phyloP scores from a whole-genome alignment of 2,113 vertebrate species.

The Myanophis thanlyinensis region DNA sequence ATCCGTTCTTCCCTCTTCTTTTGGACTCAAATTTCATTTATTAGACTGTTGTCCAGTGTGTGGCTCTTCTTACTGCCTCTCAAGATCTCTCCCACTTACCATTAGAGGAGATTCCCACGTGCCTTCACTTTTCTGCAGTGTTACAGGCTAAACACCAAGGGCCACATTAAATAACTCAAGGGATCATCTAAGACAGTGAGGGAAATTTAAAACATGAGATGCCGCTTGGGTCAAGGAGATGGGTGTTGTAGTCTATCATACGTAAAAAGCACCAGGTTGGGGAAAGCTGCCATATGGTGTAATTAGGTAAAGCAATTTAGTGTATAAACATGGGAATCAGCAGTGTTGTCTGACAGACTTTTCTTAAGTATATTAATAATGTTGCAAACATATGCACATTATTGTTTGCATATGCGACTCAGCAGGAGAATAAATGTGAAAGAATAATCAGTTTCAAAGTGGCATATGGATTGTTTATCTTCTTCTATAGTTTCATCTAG shows the following conservation, averaged over 20 bases:
- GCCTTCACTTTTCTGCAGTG: background rate
- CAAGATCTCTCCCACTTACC: background rate
- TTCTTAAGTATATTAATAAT: constrained; percentile 36
- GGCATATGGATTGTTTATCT: constrained; percentile 19
- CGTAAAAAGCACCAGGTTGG: background rate
- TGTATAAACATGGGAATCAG: constrained; percentile 18
- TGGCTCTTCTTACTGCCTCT: background rate
- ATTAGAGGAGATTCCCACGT: background rate
- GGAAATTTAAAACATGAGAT: background rate
- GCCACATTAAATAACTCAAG: background rate
- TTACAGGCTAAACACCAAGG: background rate
- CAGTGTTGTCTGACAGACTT: constrained; percentile 12
- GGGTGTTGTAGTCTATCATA: background rate
- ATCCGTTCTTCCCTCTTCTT: background rate
- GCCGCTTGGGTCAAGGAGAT: background rate
- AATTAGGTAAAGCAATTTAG: constrained; percentile 8
- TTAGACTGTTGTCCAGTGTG: background rate
- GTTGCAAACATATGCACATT: constrained; percentile 29
- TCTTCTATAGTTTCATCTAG: background rate
- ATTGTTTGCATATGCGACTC: constrained; percentile 1
- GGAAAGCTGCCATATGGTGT: background rate
- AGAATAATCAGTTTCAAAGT: constrained; percentile 24
- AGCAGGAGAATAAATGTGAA: constrained; percentile 31
- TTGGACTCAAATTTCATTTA: background rate
- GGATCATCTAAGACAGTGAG: background rate